A percentile compares a stretch with the other conserved stretches of the same genome.
phyloP scores from a whole-genome alignment of 2,113 vertebrate species.

The Thunnus maccoyii region DNA sequence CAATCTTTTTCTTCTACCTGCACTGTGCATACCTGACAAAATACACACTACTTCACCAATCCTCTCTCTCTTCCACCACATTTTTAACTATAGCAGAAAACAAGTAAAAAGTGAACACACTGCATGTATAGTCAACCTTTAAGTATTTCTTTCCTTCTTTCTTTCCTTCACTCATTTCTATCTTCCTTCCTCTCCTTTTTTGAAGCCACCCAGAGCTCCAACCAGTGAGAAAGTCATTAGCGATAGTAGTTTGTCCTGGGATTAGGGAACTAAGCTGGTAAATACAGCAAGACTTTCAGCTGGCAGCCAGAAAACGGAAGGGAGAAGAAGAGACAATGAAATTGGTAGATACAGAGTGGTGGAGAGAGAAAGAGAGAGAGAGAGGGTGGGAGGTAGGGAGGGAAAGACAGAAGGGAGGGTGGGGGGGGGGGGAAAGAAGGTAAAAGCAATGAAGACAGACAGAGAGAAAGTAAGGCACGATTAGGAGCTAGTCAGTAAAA shows the following conservation, averaged over 20 bases:
- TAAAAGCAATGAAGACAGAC: conserved; percentile 39
- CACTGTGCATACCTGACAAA: conserved; percentile 9
- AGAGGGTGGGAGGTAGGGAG: background rate
- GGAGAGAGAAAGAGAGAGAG: background rate
- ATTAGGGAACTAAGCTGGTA: conserved; percentile 77
- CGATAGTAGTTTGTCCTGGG: conserved; percentile 76
- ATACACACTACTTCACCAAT: background rate
- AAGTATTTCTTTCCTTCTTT: background rate
- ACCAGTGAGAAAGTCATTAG: conserved; percentile 81
- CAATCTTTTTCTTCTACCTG: conserved; percentile 45
- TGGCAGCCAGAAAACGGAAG: conserved; percentile 50
- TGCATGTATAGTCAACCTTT: background rate
- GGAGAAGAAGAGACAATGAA: conserved; percentile 51
- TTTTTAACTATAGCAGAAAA: conserved; percentile 10
- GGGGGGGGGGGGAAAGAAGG: conserved; percentile 10
- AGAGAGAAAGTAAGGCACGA: conserved; percentile 54
- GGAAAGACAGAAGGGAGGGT: background rate
- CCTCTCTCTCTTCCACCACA: background rate
- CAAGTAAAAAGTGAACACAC: no score
- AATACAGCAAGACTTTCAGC: conserved; percentile 72
- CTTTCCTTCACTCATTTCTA: background rate
- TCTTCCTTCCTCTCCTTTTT: background rate
- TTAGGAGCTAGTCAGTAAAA: conserved; percentile 55
- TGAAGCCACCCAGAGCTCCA: conserved; percentile 38
- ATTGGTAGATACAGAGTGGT: background rate